A percentile compares a stretch with the other conserved stretches of the same genome.
Conservation (phyloP, 1,140 invertebrate genomes). For the Ptiloglossa arizonensis region DNA sequence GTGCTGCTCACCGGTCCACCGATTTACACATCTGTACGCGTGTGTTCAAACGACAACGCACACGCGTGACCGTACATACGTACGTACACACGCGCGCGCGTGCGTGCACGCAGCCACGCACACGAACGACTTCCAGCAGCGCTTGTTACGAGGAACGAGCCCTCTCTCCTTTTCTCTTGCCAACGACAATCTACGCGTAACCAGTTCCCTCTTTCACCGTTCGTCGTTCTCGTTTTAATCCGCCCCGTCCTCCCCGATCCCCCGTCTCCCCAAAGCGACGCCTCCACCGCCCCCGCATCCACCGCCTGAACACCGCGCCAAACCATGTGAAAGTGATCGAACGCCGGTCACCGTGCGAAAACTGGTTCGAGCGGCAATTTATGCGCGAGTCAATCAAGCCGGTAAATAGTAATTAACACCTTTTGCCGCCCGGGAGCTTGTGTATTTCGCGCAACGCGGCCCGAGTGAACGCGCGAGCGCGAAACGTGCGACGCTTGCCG, state of each 20-base stretch:
- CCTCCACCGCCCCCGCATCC: slow-evolving; percentile 9
- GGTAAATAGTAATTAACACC: slow-evolving; percentile 59
- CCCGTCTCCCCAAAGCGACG: not conserved
- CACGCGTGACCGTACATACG: slow-evolving; percentile 31
- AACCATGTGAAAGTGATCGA: slow-evolving; percentile 28
- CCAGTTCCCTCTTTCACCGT: not conserved
- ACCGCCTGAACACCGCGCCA: slow-evolving; percentile 11
- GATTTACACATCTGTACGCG: not conserved
- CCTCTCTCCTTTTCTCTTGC: not conserved
- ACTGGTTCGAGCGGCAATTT: slow-evolving; percentile 67
- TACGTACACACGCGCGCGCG: slow-evolving; percentile 37
- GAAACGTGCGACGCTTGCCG: no score
- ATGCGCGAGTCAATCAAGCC: slow-evolving; percentile 62
- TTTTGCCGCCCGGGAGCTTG: slow-evolving; percentile 12
- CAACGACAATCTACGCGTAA: slow-evolving; percentile 33
- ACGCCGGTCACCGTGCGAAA: slow-evolving; percentile 40
- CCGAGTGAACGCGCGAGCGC: no score
- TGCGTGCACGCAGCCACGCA: not conserved
- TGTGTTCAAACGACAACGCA: not conserved
- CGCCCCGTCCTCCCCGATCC: not conserved
- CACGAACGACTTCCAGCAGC: not conserved
- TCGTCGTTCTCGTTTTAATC: slow-evolving; percentile 19
- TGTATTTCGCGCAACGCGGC: not conserved
- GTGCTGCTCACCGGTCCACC: slow-evolving; percentile 57
- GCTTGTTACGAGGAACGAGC: not conserved